These are phyloP conservation scores for Ophioderma brevispina DNA, from an alignment of 35 echinoderm and acorn worm species.

Conservation along the genomic window DNA sequence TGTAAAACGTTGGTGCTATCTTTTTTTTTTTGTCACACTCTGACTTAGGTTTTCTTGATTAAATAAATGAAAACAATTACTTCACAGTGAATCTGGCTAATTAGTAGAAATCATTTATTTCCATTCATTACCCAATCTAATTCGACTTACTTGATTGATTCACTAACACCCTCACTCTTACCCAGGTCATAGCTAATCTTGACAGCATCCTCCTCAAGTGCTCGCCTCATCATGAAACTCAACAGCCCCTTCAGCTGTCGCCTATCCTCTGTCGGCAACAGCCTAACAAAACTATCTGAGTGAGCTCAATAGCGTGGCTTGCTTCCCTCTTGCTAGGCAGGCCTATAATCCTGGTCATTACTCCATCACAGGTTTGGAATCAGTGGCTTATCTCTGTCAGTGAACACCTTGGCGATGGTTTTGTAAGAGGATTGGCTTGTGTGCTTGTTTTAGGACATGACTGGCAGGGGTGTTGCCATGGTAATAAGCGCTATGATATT, in stretches of 20 bases:
- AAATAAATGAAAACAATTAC: too few species aligned
- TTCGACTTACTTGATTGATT: too few species aligned
- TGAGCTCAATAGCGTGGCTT: slow-evolving; percentile 64
- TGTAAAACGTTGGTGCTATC: too few species aligned
- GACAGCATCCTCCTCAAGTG: slow-evolving; percentile 39
- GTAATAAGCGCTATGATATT: slow-evolving; percentile 55
- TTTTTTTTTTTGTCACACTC: too few species aligned
- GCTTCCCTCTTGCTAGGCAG: slow-evolving; percentile 73
- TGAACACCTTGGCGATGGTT: slow-evolving; percentile 59
- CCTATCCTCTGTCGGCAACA: slow-evolving; percentile 41
- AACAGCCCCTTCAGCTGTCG: slow-evolving; percentile 59
- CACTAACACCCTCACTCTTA: too few species aligned
- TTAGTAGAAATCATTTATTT: too few species aligned
- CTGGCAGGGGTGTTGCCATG: slow-evolving; percentile 5
- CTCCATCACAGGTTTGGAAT: slow-evolving; percentile 64
- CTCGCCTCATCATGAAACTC: slow-evolving; percentile 79
- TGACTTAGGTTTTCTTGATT: too few species aligned
- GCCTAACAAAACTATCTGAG: slow-evolving; percentile 64
- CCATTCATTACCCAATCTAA: too few species aligned
- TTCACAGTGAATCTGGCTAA: too few species aligned
- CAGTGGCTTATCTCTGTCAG: slow-evolving; percentile 27
- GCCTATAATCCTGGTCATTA: slow-evolving; percentile 57
- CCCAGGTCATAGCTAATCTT: slow-evolving; percentile 77
- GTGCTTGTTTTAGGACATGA: slow-evolving; percentile 46
- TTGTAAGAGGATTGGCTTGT: slow-evolving; percentile 83